Base-by-base conservation (phyloP, 2,888 invertebrate genomes). In the Hydrotaea cyrtoneurina region DNA sequence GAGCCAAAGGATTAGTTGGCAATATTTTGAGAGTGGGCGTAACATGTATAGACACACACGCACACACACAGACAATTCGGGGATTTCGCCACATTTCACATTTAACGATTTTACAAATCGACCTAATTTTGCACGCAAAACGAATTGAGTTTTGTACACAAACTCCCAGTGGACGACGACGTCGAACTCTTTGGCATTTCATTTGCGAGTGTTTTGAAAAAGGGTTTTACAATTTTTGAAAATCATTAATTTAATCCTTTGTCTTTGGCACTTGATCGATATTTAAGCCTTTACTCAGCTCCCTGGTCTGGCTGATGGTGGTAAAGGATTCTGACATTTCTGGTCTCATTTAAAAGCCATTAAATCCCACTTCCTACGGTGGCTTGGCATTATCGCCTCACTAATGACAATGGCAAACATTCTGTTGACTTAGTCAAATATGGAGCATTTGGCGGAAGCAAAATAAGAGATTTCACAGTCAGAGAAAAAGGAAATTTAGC, bases 161-260 rank as follows among this genome's bases (percentile, higher is more conserved):
- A 74, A 43, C 39, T 39, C 8, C 10, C 13, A 8, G 10, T 8
- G 39, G 36, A 36, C 8, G 43, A 43, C 3, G 13, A 43, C 11
- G 2, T 43, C 15, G 13, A 8, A 43, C 43, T 4, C 2, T 43
- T 43, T 13, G 15, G 23, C 17, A 2, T 53, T 55, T 55, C 17
- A n/a, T 39, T 3, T 43, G 43, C n/a, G 43, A 31, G 21, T 86
- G 77, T 82, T 83, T 78, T 69, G 82, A 83, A 82, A 83, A 86
- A 85, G 84, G 86, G 83, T 75, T 85, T 62, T 0, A 72, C 71
- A 71, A 90, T 91, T 91, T 90, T 88, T 83, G 77, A 91, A 91
- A 91, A 90, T 91, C 88, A 91, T 91, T 91, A 91, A 90, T 90
- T 90, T 91, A 89, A 91, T 90, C 92, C 92, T 87, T 86, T 87